Conservation (phyloP, 1,140 invertebrate genomes). For the Zeugodacus cucurbitae region DNA sequence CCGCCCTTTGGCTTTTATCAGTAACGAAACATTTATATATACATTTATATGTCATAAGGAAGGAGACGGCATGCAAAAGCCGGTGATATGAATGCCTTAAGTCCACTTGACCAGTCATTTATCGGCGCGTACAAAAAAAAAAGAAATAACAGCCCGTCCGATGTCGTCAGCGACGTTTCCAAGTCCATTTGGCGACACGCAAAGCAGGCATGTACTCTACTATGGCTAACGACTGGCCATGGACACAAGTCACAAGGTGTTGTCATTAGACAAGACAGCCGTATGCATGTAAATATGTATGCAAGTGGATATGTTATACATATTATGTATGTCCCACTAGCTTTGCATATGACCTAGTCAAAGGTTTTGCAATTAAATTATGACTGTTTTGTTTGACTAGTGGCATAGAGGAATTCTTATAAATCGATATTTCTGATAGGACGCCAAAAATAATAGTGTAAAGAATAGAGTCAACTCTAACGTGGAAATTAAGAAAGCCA, state of each 20-base stretch:
- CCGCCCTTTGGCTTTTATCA: not conserved
- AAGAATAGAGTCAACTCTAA: too few relatives aligned
- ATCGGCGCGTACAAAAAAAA: not conserved
- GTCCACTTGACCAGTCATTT: conserved; percentile 2
- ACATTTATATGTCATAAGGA: not conserved
- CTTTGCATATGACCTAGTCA: not conserved
- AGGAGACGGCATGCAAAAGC: not conserved
- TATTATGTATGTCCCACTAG: not conserved
- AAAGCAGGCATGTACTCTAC: not conserved
- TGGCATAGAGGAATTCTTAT: not conserved
- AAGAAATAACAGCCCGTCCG: not conserved
- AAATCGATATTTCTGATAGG: too few relatives aligned
- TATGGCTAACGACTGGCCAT: not conserved
- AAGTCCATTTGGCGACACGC: conserved; percentile 15
- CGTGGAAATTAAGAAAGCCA: too few relatives aligned
- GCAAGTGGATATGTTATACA: not conserved
- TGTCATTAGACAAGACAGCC: not conserved
- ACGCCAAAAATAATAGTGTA: too few relatives aligned
- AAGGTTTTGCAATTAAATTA: not conserved
- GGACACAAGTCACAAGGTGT: not conserved
- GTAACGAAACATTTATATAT: not conserved
- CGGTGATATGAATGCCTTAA: conserved; percentile 6
- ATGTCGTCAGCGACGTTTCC: not conserved
- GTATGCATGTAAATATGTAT: not conserved
- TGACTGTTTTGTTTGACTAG: not conserved